A percentile compares a stretch with the other conserved stretches of the same genome.
These are phyloP conservation scores for Eciton burchellii DNA, from an alignment of 1,140 invertebrate species.

Conservation along the genomic window DNA sequence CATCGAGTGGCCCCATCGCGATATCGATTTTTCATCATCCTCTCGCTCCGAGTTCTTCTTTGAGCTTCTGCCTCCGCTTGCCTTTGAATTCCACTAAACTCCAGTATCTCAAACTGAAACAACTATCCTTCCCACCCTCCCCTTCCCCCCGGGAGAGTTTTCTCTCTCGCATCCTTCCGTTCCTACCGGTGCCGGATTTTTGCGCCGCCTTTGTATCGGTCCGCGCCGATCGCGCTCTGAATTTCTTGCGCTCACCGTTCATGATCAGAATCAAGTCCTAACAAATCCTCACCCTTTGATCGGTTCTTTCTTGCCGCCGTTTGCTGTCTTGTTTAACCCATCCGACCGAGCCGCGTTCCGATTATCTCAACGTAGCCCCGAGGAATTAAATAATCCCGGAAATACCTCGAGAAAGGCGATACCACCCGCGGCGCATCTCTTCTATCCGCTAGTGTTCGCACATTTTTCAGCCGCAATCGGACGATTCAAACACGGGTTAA, in stretches of 20 bases:
- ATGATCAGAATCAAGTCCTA: neutral
- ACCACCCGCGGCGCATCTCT: neutral
- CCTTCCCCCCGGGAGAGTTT: conserved; percentile 29
- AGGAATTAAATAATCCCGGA: conserved; percentile 24
- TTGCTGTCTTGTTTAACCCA: neutral
- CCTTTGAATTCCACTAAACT: conserved; percentile 54
- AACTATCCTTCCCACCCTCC: too few relatives aligned
- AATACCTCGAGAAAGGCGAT: conserved; percentile 2
- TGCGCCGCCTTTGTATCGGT: conserved; percentile 41
- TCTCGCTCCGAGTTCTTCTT: conserved; percentile 21
- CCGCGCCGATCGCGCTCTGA: conserved; percentile 32
- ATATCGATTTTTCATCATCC: conserved; percentile 61
- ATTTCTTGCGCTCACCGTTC: conserved; percentile 33
- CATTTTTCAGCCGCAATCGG: conserved; percentile 32
- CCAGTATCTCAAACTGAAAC: conserved; percentile 48
- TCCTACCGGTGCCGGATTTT: conserved; percentile 41
- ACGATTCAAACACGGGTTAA: conserved; percentile 42
- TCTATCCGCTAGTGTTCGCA: neutral
- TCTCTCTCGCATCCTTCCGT: conserved; percentile 26
- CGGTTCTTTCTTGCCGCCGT: neutral
- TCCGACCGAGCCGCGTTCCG: neutral
- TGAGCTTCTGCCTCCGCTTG: conserved; percentile 39
- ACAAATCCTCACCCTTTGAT: conserved; percentile 15
- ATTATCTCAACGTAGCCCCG: neutral
- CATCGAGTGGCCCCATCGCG: conserved; percentile 17